Evolutionary conservation across 2,888 invertebrate species (phyloP), one percentile per base, ranked within the genome.

Genomic region (Amphipoea oculea): DNA sequence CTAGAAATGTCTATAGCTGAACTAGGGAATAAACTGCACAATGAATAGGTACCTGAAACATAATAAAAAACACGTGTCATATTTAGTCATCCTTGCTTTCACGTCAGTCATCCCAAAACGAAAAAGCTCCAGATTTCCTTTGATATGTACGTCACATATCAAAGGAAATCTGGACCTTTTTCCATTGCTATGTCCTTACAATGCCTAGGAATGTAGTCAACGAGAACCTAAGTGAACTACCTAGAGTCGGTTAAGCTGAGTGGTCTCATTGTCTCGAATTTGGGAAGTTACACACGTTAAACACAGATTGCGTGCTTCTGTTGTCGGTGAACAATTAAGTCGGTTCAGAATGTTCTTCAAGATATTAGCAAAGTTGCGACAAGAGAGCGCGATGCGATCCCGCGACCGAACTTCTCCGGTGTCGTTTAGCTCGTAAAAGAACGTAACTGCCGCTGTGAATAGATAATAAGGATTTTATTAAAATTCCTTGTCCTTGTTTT

Each of bases 401-500:
- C 90, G 89, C 92, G 91, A 93, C 92, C 90, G 81, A 94, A 94
- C 92, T 95, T 94, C 89, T 89, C 88, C 92, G 91, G 92, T 91
- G 90, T 92, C 93, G 90, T 94, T 93, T 92, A 90, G 92, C 94
- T 95, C 95, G 94, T 96, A 95, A 96, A 96, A 95, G 95, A 93
- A 93, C 94, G 94, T 94, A 94, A 96, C 95, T 94, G 94, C 93
- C 94, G 93, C 93, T 93, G 92, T 95, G 96, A 96, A 96, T 96
- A 96, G 95, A 95, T 96, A 96, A 96, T 96, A 96, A 95, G 95
- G 94, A 94, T 96, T 96, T 95, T 96, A 96, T 96, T 96, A 96
- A 96, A 96, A 96, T 96, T 96, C 95, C 95, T 94, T 94, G 94
- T 92, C 95, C 95, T 95, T 96, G 95, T 96, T 95, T 94, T 93